Base-by-base conservation (phyloP, 2,888 invertebrate genomes). In the Caenorhabditis doughertyi region DNA sequence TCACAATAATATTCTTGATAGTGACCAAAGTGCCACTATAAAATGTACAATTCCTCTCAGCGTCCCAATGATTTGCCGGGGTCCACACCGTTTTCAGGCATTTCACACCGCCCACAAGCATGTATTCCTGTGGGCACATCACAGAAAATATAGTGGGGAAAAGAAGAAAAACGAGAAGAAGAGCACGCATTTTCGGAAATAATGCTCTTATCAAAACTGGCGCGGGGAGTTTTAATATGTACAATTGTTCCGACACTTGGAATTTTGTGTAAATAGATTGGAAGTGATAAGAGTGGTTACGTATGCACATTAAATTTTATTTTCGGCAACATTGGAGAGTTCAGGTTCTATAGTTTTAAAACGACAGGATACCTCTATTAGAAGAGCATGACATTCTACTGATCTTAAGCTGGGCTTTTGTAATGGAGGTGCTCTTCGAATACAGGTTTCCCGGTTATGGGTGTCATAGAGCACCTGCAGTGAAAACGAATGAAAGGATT, bases 1-100 rank as follows among this genome's bases (percentile, higher is more conserved):
- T 44, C 13, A 70, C 70, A 29, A 70, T 70, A 5, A 58, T 21
- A n/a, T 70, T 70, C 9, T 42, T 47, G n/a, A 47, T 47, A 49
- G 11, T 70, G 13, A 58, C 70, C 13, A 70, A 35, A 16, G 70
- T 70, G 1, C 70, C 70, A 23, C 70, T 47, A n/a, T 16, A 13
- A 11, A 18, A 27, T 16, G 13, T 47, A 25, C 70, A 70, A 9
- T 47, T 21, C 7, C 0, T 23, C 25, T 58, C 58, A 0, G 70
- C 70, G 4, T 32, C 70, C 21, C 32, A 18, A 32, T 70, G 70
- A 3, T n/a, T 47, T 7, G 21, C 16, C 9, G 18, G 16, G 1
- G 44, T 49, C 32, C n/a, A 47, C 25, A 32, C 13, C 5, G 56
- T 18, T 44, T 32, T 44, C 13, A 70, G 16, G 18, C 68, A 68